Conservation (phyloP, 2,113 vertebrate genomes). For the Cygnus atratus region DNA sequence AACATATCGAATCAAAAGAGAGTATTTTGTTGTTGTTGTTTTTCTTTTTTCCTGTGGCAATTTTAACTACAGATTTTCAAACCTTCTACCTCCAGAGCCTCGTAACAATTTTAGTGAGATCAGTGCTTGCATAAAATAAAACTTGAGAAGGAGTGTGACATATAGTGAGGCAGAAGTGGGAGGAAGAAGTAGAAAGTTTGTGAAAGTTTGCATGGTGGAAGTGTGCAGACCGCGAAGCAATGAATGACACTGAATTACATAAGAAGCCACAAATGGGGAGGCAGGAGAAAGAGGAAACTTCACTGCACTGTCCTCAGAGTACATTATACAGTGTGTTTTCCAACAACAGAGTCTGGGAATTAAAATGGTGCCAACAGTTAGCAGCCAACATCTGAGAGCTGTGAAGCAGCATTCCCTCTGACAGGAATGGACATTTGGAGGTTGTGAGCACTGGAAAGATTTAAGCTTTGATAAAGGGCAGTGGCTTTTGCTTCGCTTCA, state of each 20-base stretch:
- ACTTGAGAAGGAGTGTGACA: background rate
- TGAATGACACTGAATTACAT: background rate
- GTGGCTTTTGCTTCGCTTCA: background rate
- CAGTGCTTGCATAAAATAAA: background rate
- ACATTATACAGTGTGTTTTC: background rate
- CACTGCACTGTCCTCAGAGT: background rate
- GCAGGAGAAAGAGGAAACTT: background rate
- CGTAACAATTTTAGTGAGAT: background rate
- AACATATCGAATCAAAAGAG: background rate
- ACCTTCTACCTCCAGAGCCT: background rate
- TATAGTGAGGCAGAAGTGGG: background rate
- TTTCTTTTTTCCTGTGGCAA: background rate
- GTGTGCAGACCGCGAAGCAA: background rate
- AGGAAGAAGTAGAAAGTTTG: background rate
- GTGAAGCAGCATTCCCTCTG: background rate
- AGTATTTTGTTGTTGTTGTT: background rate
- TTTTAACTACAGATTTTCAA: slow-evolving; percentile 21
- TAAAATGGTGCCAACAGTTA: background rate
- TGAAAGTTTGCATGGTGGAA: background rate
- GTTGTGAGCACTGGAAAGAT: background rate
- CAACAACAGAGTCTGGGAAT: background rate
- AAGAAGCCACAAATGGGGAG: background rate
- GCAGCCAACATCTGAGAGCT: background rate
- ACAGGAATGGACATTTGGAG: background rate
- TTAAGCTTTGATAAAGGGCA: background rate